Base-by-base conservation (phyloP, 2,888 invertebrate genomes). In the Noctua fimbriata region DNA sequence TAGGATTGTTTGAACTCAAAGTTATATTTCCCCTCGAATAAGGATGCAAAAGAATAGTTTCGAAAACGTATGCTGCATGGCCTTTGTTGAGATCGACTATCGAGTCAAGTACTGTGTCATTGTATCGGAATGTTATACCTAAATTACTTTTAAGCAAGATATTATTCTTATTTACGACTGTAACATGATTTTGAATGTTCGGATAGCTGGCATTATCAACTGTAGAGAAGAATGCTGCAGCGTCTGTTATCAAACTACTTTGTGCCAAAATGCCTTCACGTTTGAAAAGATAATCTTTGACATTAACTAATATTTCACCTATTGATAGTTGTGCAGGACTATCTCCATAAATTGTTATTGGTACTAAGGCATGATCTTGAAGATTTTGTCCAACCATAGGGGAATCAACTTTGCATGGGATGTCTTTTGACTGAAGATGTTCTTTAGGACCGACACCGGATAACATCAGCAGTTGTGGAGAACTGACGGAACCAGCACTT, bases 21-120 rank as follows among this genome's bases (percentile, higher is more conserved):
- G 24, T 12, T 89, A 74, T 21, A 90, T 66, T 4, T 70, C 82
- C 79, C 82, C 78, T 9, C 79, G 41, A 24, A 69, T 58, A 16
- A 81, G 71, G 91, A 32, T 36, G 97, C 97, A 47, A 96, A 93
- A 9, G 97, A 91, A 65, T 97, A 93, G 90, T 97, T 97, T 97
- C n/a, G 14, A 58, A 58, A 58, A 58, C 58, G 58, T 58, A 58
- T n/a, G 58, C 58, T 12, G 58, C 58, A 24, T 65, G 21, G 32
- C 36, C 32, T 65, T 65, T 65, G 28, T 32, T 65, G 18, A 32
- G 65, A 65, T 65, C 10, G 36, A 32, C 28, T 36, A 65, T 65
- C 65, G 65, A 65, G 18, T 32, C 28, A 28, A 65, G 65, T 36
- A 65, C 65, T 65, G 65, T 65, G 32, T 65, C 65, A 32, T 65